A percentile compares a stretch with the other conserved stretches of the same genome.
phyloP scores from a whole-genome alignment of 2,113 vertebrate genomes.

The Leptosomus discolor region DNA sequence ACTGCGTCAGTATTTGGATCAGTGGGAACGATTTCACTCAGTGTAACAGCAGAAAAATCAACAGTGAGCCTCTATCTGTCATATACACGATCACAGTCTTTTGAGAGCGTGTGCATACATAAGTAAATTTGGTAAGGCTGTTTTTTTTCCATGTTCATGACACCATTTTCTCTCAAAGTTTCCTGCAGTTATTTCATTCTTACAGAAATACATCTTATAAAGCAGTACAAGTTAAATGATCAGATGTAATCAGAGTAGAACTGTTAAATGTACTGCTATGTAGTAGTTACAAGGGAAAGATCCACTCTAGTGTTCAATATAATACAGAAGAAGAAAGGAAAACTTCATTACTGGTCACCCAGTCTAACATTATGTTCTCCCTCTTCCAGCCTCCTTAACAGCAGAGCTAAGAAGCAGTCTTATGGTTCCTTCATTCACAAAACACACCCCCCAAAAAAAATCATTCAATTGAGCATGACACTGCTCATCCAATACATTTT shows the following conservation, averaged over 20 bases:
- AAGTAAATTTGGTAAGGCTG: background rate
- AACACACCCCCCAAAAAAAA: background rate
- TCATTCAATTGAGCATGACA: background rate
- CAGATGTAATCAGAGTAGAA: background rate
- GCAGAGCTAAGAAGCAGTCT: background rate
- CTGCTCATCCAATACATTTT: background rate
- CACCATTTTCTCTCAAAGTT: background rate
- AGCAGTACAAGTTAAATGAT: background rate
- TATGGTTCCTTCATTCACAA: background rate
- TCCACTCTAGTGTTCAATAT: background rate
- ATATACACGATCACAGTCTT: background rate
- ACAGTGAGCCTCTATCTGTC: background rate
- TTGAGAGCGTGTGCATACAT: rapidly evolving
- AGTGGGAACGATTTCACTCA: background rate
- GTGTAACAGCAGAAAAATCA: background rate
- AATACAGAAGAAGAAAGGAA: background rate
- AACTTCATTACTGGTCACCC: background rate
- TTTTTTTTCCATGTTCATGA: background rate
- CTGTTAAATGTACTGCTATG: background rate
- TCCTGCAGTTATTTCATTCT: background rate
- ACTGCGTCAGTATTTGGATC: background rate
- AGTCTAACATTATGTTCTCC: background rate
- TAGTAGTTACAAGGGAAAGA: background rate
- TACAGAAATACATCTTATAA: background rate
- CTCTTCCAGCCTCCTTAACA: background rate